Conservation (phyloP, 2,113 vertebrate genomes). For the Burhinus bistriatus region DNA sequence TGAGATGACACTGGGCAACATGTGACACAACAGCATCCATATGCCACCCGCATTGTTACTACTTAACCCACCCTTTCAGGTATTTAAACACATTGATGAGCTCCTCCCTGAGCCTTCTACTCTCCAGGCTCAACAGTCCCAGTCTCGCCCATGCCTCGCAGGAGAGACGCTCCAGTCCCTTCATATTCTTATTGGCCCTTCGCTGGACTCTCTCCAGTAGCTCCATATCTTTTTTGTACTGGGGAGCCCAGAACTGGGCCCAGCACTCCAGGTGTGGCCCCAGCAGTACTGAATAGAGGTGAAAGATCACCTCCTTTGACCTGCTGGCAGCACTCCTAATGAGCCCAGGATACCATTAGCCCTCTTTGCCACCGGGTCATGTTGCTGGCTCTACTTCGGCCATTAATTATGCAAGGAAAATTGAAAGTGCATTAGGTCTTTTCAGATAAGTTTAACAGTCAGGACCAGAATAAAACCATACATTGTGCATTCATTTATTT, state of each 20-base stretch:
- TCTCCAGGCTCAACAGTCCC: background rate
- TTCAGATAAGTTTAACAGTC: background rate
- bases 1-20: background rate
- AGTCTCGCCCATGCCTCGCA: background rate
- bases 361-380: accelerated
- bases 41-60: background rate
- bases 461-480: background rate
- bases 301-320: background rate
- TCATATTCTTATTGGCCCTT: background rate
- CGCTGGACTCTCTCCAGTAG: background rate
- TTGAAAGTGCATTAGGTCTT: background rate
- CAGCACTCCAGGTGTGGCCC: background rate
- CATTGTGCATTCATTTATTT: background rate
- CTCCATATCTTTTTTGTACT: background rate
- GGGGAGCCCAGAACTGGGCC: background rate
- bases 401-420: background rate
- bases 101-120: background rate
- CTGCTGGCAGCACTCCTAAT: background rate
- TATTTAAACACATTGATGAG: background rate
- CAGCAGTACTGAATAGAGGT: background rate
- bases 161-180: background rate
- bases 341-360: background rate
- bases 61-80: background rate
- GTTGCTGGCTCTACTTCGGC: background rate
- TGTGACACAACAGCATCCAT: background rate